These are phyloP conservation scores for Eudemis profundana DNA, from an alignment of 2,888 invertebrate genomes.

Conservation along the genomic window DNA sequence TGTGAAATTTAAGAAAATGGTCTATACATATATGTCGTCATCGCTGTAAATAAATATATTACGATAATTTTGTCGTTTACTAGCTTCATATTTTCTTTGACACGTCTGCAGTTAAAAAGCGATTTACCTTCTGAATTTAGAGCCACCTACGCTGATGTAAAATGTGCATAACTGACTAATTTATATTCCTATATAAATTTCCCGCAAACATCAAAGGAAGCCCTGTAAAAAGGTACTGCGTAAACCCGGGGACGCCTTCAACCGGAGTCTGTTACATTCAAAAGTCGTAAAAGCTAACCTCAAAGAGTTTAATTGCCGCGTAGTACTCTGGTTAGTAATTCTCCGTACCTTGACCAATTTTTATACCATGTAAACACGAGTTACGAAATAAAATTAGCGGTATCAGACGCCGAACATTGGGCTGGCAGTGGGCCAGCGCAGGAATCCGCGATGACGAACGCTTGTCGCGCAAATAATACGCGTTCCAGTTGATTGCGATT, in stretches of 20 bases:
- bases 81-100: conserved; percentile 28
- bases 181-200: conserved; percentile 12
- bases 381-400: conserved; percentile 76
- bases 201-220: conserved; percentile 17
- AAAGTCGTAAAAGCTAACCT: conserved; percentile 29
- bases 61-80: conserved; percentile 31
- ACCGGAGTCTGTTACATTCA: neutral
- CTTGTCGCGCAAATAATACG: conserved; percentile 65
- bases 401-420: conserved; percentile 61
- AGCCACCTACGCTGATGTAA: conserved; percentile 30
- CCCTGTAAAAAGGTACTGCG: neutral
- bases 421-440: conserved; percentile 67
- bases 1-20: neutral
- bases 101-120: conserved; percentile 19
- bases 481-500: conserved; percentile 55
- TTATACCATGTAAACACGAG: conserved; percentile 74
- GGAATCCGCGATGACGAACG: conserved; percentile 66
- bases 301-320: conserved; percentile 29
- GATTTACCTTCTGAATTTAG: conserved; percentile 26
- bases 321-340: conserved; percentile 21
- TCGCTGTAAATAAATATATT: conserved; percentile 20
- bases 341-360: conserved; percentile 71
- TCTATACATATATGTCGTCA: conserved; percentile 24
- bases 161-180: conserved; percentile 26
- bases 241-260: neutral